Evolutionary conservation across 2,888 invertebrate genomes (phyloP).

Genomic region (Silvanus unidentatus): DNA sequence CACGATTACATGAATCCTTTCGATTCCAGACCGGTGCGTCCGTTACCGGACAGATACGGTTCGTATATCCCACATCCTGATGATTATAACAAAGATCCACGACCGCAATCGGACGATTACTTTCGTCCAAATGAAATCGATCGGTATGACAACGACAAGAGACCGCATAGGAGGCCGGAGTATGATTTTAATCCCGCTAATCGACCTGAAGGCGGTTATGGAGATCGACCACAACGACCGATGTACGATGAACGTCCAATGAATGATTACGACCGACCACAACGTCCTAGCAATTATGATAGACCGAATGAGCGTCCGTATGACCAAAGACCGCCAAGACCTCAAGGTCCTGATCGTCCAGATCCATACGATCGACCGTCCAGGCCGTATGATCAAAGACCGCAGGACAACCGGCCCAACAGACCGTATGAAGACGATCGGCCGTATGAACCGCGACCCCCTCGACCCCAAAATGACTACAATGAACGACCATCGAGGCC

Average conservation of each 20-base stretch:
- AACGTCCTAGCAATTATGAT: slow-evolving; percentile 3
- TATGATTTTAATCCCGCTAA: not conserved
- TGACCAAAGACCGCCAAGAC: too few relatives aligned
- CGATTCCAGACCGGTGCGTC: slow-evolving; percentile 15
- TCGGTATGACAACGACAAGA: slow-evolving; percentile 1
- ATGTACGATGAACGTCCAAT: slow-evolving; percentile 4
- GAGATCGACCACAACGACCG: slow-evolving; percentile 4
- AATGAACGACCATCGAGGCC: not conserved
- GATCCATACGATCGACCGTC: slow-evolving; percentile 10
- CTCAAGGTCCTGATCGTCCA: too few relatives aligned
- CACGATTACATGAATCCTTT: slow-evolving; percentile 14
- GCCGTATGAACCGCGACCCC: slow-evolving; percentile 5
- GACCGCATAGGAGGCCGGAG: not conserved
- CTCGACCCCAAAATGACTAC: slow-evolving; percentile 6
- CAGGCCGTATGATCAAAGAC: slow-evolving; percentile 1
- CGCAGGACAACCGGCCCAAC: slow-evolving; percentile 5
- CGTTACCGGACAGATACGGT: slow-evolving; percentile 24
- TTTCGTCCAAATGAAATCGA: slow-evolving; percentile 10
- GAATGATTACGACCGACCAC: slow-evolving; percentile 8
- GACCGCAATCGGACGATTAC: slow-evolving; percentile 26
- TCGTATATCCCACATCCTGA: slow-evolving; percentile 28
- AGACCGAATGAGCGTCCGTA: not conserved
- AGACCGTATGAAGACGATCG: slow-evolving; percentile 6
- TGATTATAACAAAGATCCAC: slow-evolving; percentile 13
- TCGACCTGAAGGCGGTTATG: not conserved